phyloP scores from a whole-genome alignment of 2,888 invertebrate species.

The Rhingia rostrata region DNA sequence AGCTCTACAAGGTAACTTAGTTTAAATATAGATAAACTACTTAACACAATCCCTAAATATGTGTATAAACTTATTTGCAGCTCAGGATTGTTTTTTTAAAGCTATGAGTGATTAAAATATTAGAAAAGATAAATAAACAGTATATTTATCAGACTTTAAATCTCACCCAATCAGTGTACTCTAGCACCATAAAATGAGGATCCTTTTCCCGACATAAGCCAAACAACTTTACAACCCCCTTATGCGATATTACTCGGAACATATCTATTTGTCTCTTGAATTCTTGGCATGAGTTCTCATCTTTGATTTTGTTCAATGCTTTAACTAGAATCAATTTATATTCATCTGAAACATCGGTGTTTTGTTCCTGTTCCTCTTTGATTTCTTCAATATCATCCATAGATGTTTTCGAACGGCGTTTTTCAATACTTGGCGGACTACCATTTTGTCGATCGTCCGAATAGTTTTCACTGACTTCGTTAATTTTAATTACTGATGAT shows the following conservation, averaged over 20 bases:
- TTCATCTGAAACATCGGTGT: conserved; percentile 77
- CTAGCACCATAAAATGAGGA: conserved; percentile 94
- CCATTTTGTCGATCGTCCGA: conserved; percentile 78
- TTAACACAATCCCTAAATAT: too few species aligned
- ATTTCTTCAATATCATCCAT: conserved; percentile 83
- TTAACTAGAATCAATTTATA: conserved; percentile 87
- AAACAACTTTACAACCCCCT: conserved; percentile 90
- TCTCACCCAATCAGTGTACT: conserved; percentile 96
- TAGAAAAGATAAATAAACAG: conserved; percentile 2
- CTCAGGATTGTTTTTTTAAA: too few species aligned
- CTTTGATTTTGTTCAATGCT: conserved; percentile 89
- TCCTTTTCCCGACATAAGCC: conserved; percentile 93
- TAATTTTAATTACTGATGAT: conserved; percentile 78
- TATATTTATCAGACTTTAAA: too few species aligned
- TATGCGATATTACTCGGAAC: conserved; percentile 92
- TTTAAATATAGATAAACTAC: too few species aligned
- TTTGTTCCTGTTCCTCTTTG: conserved; percentile 79
- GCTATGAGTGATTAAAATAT: not conserved
- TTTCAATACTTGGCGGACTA: conserved; percentile 79
- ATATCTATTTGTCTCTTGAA: conserved; percentile 95
- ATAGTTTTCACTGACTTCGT: conserved; percentile 77
- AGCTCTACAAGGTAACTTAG: too few species aligned
- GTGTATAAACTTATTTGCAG: too few species aligned
- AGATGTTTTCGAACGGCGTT: conserved; percentile 82
- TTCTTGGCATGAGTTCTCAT: conserved; percentile 90